Base-by-base conservation (phyloP, 2,888 invertebrate genomes). In the Diploptera punctata region DNA sequence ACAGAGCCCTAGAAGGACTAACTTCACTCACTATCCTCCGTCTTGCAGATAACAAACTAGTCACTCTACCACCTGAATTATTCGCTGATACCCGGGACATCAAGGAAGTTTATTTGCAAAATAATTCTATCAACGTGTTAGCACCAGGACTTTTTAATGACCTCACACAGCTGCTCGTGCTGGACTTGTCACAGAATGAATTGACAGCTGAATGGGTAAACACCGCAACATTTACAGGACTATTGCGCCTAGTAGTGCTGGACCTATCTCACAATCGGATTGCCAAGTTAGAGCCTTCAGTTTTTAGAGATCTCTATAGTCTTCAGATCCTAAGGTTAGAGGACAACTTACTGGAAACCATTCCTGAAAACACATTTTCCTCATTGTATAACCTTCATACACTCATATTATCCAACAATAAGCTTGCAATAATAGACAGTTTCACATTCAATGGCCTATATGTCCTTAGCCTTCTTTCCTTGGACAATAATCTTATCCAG, bases 181-280 rank as follows among this genome's bases (percentile, higher is more conserved):
- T 94, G 74, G 93, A 94, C 83, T 83, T 94, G 78, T 92, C 93
- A 31, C 89, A 89, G 77, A 94, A 94, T 81, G 92, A 93, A 82
- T 84, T 95, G 74, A 91, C 92, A 2, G 90, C 92, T 62, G 93
- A 93, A 80, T 93, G 93, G 93, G 91, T 93, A 75, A 93, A 92
- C 80, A 88, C 93, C 24, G 91, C 90, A 1, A 93, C 93, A 13
- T 94, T 94, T 81, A 86, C 90, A 62, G 93, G 93, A 77, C 84
- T 94, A 49, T 89, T 92, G 77, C 86, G 93, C 73, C 86, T 95
- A 16, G 90, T 93, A 29, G 91, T 92, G 76, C 84, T 95, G 73
- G 93, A 93, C 80, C 86, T 94, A 76, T 92, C 93, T 61, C 88
- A 88, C 80, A 95, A 95, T 81, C 86, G 90, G 77, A 89, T 95